Evolutionary conservation across 2,797 vertebrate species (phyloP).

Genomic region (Pangasius krempfi): DNA sequence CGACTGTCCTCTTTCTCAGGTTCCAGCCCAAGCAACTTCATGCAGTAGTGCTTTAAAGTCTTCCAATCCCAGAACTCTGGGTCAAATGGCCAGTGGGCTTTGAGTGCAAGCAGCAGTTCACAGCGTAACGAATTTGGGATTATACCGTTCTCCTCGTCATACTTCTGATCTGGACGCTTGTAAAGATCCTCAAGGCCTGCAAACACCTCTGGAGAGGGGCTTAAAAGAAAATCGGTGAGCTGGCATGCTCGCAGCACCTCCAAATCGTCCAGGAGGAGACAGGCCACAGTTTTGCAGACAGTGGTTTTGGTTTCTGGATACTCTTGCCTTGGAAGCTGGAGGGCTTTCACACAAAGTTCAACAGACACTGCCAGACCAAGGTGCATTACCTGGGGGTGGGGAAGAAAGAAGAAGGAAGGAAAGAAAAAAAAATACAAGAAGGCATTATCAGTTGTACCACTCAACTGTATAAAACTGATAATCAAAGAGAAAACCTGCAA

Average conservation of each 20-base stretch:
- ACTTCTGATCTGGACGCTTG: slow-evolving; percentile 92
- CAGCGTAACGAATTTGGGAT: slow-evolving; percentile 97
- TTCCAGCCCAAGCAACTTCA: slow-evolving; percentile 84
- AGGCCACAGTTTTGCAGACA: slow-evolving; percentile 92
- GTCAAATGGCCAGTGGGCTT: slow-evolving; percentile 97
- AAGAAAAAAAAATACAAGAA: neutral
- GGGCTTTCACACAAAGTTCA: slow-evolving; percentile 92
- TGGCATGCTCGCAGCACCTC: slow-evolving; percentile 94
- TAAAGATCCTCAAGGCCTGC: slow-evolving; percentile 87
- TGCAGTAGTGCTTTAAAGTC: slow-evolving; percentile 90
- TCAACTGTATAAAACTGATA: neutral
- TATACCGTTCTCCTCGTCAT: slow-evolving; percentile 87
- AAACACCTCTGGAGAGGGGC: slow-evolving; percentile 84
- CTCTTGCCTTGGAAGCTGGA: slow-evolving; percentile 90
- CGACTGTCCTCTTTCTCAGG: slow-evolving; percentile 83
- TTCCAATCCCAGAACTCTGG: slow-evolving; percentile 99
- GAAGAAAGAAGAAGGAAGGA: slow-evolving; percentile 16
- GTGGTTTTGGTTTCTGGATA: slow-evolving; percentile 88
- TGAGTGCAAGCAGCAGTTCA: slow-evolving; percentile 91
- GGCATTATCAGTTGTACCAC: neutral
- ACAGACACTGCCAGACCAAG: slow-evolving; percentile 88
- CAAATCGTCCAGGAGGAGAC: slow-evolving; percentile 90
- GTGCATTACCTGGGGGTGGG: slow-evolving; percentile 79
- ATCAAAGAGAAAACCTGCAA: neutral
- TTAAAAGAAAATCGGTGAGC: slow-evolving; percentile 93